These are phyloP conservation scores for Aleiodes alternator DNA, from an alignment of 2,888 invertebrate species.

Conservation along the genomic window DNA sequence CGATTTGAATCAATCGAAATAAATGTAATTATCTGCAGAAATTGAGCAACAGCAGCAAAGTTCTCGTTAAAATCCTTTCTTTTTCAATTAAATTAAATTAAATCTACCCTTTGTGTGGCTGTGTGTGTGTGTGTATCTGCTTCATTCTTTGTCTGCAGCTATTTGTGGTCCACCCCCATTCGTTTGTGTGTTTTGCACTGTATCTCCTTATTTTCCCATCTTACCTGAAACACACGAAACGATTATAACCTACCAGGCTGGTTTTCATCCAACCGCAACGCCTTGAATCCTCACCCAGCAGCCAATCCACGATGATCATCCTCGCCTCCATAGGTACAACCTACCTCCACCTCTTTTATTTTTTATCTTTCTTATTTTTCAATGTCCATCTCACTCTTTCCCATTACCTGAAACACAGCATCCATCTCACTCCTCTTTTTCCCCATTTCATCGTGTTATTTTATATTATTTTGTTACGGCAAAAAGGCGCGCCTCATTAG, in stretches of 20 bases:
- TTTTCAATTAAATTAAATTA: too few species aligned
- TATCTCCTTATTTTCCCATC: conserved; percentile 36
- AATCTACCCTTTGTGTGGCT: too few species aligned
- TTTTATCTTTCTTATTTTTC: conserved; percentile 41
- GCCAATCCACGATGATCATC: conserved; percentile 69
- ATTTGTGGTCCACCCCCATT: conserved; percentile 11
- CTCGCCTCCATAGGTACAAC: conserved; percentile 65
- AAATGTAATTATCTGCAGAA: too few species aligned
- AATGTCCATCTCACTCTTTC: conserved; percentile 2
- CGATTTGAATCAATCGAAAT: conserved; percentile 19
- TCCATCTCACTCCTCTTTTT: conserved; percentile 33
- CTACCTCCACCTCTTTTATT: conserved; percentile 59
- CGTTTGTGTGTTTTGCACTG: not conserved
- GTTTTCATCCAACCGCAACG: conserved; percentile 66
- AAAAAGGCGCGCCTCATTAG: conserved; percentile 62
- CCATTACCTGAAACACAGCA: conserved; percentile 35
- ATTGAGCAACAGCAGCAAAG: too few species aligned
- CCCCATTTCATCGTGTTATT: conserved; percentile 26
- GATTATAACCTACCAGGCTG: conserved; percentile 58
- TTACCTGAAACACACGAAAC: conserved; percentile 48
- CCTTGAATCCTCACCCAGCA: conserved; percentile 58
- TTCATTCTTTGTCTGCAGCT: not conserved
- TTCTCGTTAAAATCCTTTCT: too few species aligned
- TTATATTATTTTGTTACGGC: not conserved
- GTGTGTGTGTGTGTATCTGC: too few species aligned